phyloP scores from a whole-genome alignment of 2,888 invertebrate species.

The Lasioglossum oenotherae region DNA sequence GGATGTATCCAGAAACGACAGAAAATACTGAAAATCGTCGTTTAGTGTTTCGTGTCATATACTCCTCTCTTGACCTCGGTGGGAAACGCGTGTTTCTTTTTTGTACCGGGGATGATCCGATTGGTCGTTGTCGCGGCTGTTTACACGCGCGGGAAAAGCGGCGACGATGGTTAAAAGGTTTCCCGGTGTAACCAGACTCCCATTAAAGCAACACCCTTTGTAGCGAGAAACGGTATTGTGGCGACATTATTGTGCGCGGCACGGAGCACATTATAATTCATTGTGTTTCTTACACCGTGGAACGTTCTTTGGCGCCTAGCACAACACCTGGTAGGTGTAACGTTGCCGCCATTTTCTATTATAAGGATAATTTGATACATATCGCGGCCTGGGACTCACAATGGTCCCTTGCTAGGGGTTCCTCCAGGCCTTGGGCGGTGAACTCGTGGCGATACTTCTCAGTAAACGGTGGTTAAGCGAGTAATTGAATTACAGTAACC shows the following conservation, averaged over 20 bases:
- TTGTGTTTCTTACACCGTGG: conserved; percentile 74
- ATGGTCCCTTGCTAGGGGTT: conserved; percentile 57
- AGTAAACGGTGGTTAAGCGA: conserved; percentile 22
- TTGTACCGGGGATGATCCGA: conserved; percentile 33
- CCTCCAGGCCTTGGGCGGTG: conserved; percentile 15
- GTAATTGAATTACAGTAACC: conserved; percentile 31
- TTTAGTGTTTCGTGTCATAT: conserved; percentile 7
- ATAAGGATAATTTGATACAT: conserved; percentile 84
- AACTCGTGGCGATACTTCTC: conserved; percentile 41
- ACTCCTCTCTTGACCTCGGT: conserved; percentile 48
- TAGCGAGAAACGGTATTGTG: conserved; percentile 77
- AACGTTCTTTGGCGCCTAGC: conserved; percentile 71
- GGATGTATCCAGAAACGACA: conserved; percentile 26
- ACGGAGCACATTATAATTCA: conserved; percentile 80
- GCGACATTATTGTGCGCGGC: conserved; percentile 77
- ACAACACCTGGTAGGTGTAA: conserved; percentile 84
- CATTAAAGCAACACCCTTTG: conserved; percentile 84
- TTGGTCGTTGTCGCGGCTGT: conserved; percentile 55
- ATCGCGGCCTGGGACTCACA: conserved; percentile 74
- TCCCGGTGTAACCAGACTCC: conserved; percentile 79
- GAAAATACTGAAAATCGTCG: conserved; percentile 25
- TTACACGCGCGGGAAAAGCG: conserved; percentile 64
- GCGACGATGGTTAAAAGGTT: conserved; percentile 63
- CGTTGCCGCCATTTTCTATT: conserved; percentile 84
- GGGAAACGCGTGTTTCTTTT: conserved; percentile 37